Base-by-base conservation (phyloP, 2,797 vertebrate genomes). In the Hoplostethus mediterraneus region DNA sequence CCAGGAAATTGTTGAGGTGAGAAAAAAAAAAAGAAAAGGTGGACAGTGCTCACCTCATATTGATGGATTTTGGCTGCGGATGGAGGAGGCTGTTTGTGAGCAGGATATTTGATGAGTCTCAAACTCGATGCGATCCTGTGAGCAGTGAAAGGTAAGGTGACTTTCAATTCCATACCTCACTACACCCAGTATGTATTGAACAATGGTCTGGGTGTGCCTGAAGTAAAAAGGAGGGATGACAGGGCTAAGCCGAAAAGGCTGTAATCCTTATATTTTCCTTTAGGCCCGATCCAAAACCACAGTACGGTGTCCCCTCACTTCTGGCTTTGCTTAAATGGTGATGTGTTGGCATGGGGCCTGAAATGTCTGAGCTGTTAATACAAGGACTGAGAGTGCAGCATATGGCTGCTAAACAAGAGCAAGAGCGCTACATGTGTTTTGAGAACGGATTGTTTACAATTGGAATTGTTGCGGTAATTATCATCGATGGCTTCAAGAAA, bases 151-250 rank as follows among this genome's bases (percentile, higher is more conserved):
- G 83, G 73, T 85, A 68, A 66, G 80, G 87, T 77, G 86, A 80
- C 83, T 85, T 82, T 89, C 83, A 89, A 83, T 89, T 87, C 88
- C 85, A 84, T 82, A 73, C 71, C 67, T 73, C 79, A 79, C 48
- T 69, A 77, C 83, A 85, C 85, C 80, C 77, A 58, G 61, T 33
- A 67, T n/a, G 86, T 71, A 78, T n/a, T 85, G 79, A 84, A 82
- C 80, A 54, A 54, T 54, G 52, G 28, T 6, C 69, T 5, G 73
- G 65, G 71, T 58, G 63, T 58, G 74, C 49, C 56, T 82, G 82
- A 36, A 77, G 78, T 71, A 21, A 21, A 77, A 80, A 84, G 79
- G 83, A 85, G 74, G 68, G 71, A 62, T 81, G 86, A 85, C 77
- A 62, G 70, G 75, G 69, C 77, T 84, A 79, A 81, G 71, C 84